These are phyloP conservation scores for Percina caprodes DNA, from an alignment of 2,113 vertebrate genomes.

Conservation along the genomic window DNA sequence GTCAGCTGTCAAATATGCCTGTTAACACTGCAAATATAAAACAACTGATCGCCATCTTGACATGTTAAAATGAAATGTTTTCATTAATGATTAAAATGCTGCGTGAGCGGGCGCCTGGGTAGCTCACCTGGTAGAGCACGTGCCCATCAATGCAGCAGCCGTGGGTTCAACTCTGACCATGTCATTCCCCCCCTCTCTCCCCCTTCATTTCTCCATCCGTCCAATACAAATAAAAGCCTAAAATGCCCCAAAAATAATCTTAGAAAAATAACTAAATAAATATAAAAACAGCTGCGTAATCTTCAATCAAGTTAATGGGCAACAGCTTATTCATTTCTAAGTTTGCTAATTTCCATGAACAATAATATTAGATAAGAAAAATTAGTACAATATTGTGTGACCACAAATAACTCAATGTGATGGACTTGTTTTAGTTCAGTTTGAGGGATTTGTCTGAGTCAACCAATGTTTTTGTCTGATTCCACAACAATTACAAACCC, in stretches of 20 bases:
- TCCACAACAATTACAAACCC: constrained; percentile 36
- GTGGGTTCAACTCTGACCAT: too few species aligned
- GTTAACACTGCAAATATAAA: not conserved
- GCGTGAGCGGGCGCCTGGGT: not conserved
- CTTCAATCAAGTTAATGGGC: not conserved
- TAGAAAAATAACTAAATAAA: too few species aligned
- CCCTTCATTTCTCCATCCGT: too few species aligned
- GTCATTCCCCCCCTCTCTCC: too few species aligned
- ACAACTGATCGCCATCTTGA: not conserved
- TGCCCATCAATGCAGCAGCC: too few species aligned
- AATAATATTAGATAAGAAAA: not conserved
- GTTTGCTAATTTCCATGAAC: not conserved
- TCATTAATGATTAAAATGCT: not conserved
- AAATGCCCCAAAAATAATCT: too few species aligned
- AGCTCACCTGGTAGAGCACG: too few species aligned
- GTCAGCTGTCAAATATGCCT: constrained; percentile 38
- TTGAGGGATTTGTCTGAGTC: constrained; percentile 14
- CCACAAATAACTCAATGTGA: not conserved
- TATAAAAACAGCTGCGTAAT: too few species aligned
- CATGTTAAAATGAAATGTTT: constrained; percentile 12
- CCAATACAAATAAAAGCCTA: too few species aligned
- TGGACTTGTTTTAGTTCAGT: constrained; percentile 12
- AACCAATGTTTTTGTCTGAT: constrained; percentile 42
- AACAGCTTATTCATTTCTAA: not conserved
- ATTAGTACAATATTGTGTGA: not conserved